Evolutionary conservation across 2,113 vertebrate species (phyloP).

Genomic region (Sialia sialis): DNA sequence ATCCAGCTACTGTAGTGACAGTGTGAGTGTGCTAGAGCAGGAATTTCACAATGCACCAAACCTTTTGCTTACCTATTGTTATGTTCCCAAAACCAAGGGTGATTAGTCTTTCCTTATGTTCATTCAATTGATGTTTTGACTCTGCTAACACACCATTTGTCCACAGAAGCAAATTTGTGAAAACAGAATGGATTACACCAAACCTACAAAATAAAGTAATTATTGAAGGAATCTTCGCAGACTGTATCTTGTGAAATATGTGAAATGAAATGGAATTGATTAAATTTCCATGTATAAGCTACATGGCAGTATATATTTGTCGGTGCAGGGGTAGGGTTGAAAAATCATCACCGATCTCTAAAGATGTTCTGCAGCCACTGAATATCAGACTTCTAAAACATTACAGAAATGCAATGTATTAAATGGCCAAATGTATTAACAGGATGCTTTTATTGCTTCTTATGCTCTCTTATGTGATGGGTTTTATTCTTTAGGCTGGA

Average conservation of each 20-base stretch:
- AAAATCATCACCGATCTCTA: background rate
- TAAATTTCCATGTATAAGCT: background rate
- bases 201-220: slow-evolving; percentile 78
- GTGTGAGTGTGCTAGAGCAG: background rate
- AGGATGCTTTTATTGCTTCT: background rate
- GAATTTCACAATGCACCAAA: background rate
- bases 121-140: slow-evolving; percentile 89
- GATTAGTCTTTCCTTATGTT: slow-evolving; percentile 85
- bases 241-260: background rate
- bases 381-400: background rate
- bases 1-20: background rate
- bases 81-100: slow-evolving; percentile 84
- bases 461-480: background rate
- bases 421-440: background rate
- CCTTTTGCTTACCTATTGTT: slow-evolving; percentile 78
- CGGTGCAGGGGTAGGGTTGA: background rate
- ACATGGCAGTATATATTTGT: background rate
- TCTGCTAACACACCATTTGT: slow-evolving; percentile 90
- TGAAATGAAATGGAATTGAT: background rate
- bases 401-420: background rate
- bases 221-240: background rate
- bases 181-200: slow-evolving; percentile 95
- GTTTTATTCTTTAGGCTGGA: background rate
- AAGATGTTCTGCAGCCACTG: background rate
- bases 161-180: slow-evolving; percentile 96